Conservation (phyloP, 2,113 vertebrate genomes). For the Entosphenus tridentatus region DNA sequence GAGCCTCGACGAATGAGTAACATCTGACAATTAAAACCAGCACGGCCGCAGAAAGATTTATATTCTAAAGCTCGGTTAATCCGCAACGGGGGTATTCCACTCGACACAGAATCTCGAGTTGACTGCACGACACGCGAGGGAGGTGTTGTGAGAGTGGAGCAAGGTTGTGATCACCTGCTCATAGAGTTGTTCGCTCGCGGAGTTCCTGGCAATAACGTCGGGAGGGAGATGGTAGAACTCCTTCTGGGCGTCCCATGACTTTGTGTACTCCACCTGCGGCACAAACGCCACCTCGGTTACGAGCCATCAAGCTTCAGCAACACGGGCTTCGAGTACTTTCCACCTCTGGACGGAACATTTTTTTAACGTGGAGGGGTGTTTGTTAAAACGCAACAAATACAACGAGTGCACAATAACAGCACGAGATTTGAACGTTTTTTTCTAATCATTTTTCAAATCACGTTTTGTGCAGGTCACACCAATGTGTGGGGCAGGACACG, state of each 20-base stretch:
- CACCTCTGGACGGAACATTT: too few species aligned
- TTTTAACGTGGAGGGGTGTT: background rate
- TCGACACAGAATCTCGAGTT: background rate
- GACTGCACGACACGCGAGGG: background rate
- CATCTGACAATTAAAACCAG: too few species aligned
- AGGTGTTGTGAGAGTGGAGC: background rate
- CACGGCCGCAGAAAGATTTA: too few species aligned
- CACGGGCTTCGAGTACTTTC: too few species aligned
- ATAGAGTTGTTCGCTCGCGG: slow-evolving; percentile 6
- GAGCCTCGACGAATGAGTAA: too few species aligned
- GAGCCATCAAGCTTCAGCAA: too few species aligned
- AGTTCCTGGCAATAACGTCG: background rate
- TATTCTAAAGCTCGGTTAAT: background rate
- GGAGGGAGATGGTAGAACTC: slow-evolving; percentile 6
- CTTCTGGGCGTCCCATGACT: slow-evolving; percentile 7
- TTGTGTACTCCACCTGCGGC: slow-evolving; percentile 7
- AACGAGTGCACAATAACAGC: background rate
- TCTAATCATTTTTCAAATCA: too few species aligned
- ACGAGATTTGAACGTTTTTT: slow-evolving; percentile 8
- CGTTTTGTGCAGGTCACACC: too few species aligned
- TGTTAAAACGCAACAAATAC: background rate
- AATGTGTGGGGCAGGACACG: too few species aligned
- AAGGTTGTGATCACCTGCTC: background rate
- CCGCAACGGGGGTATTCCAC: background rate
- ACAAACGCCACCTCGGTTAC: background rate